Conservation (phyloP, 2,797 vertebrate genomes). For the Vipera ursinii region DNA sequence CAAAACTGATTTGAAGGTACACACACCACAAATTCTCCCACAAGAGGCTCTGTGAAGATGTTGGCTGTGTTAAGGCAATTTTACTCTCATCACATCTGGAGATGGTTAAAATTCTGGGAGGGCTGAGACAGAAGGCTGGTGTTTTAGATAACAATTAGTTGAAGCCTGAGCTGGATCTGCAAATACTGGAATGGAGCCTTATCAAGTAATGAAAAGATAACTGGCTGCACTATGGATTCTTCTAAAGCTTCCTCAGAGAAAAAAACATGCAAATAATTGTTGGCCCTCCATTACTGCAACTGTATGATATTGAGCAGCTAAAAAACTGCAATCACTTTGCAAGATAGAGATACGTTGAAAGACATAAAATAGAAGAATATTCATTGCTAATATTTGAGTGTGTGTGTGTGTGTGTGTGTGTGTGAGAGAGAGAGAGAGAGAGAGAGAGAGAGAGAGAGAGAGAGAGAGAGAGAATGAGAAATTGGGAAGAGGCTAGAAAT, state of each 20-base stretch:
- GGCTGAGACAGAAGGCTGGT: not conserved
- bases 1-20: too few relatives aligned
- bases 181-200: not conserved
- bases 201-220: not conserved
- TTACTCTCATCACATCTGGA: not conserved
- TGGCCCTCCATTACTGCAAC: not conserved
- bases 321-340: not conserved
- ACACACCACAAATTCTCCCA: not conserved
- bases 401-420: too few relatives aligned
- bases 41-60: not conserved
- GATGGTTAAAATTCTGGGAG: not conserved
- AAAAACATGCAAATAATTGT: not conserved
- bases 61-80: not conserved
- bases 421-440: too few relatives aligned
- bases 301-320: not conserved
- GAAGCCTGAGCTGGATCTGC: not conserved
- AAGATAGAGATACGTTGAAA: not conserved
- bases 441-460: too few relatives aligned
- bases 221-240: not conserved
- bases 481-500: too few relatives aligned
- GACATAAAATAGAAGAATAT: not conserved
- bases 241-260: not conserved
- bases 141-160: not conserved
- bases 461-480: too few relatives aligned
- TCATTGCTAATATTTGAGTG: not conserved